A percentile compares a stretch with the other conserved stretches of the same genome.
These are phyloP conservation scores for Gonatopus flavifemur DNA, from an alignment of 1,140 invertebrate genomes.

Conservation along the genomic window DNA sequence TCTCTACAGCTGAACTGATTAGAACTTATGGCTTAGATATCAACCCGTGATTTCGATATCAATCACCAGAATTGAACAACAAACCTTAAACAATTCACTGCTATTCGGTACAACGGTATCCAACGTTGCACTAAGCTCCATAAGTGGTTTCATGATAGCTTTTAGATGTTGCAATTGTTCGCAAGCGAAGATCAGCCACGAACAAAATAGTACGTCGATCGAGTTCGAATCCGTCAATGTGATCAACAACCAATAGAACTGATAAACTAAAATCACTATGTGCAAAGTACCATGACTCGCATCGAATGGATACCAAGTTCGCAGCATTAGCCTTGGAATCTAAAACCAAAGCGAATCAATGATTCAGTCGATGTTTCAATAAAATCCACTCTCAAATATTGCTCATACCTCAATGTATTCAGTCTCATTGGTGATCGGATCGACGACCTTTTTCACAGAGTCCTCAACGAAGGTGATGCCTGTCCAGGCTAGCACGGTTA, in stretches of 20 bases:
- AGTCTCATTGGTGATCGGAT: conserved; percentile 74
- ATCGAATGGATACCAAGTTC: conserved; percentile 76
- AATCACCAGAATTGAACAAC: too few relatives aligned
- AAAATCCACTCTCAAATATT: too few relatives aligned
- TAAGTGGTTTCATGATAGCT: conserved; percentile 80
- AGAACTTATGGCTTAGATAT: too few relatives aligned
- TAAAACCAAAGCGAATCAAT: conserved; percentile 13
- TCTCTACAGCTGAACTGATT: too few relatives aligned
- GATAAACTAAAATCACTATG: conserved; percentile 67
- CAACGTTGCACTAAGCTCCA: conserved; percentile 78
- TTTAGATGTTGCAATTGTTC: conserved; percentile 82
- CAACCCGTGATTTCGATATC: too few relatives aligned
- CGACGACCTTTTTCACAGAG: conserved; percentile 66
- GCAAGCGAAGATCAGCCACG: conserved; percentile 80
- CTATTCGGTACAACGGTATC: conserved; percentile 79
- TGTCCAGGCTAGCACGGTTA: conserved; percentile 68
- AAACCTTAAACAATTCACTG: conserved; percentile 71
- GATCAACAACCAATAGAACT: conserved; percentile 76
- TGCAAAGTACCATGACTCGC: conserved; percentile 68
- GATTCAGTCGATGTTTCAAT: neutral
- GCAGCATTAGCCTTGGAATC: conserved; percentile 72
- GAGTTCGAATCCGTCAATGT: conserved; percentile 72
- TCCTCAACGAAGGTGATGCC: conserved; percentile 77
- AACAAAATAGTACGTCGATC: conserved; percentile 77
- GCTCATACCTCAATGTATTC: conserved; percentile 62